These are phyloP conservation scores for Drosophila quadrilineata DNA, from an alignment of 1,140 invertebrate species.

Conservation along the genomic window DNA sequence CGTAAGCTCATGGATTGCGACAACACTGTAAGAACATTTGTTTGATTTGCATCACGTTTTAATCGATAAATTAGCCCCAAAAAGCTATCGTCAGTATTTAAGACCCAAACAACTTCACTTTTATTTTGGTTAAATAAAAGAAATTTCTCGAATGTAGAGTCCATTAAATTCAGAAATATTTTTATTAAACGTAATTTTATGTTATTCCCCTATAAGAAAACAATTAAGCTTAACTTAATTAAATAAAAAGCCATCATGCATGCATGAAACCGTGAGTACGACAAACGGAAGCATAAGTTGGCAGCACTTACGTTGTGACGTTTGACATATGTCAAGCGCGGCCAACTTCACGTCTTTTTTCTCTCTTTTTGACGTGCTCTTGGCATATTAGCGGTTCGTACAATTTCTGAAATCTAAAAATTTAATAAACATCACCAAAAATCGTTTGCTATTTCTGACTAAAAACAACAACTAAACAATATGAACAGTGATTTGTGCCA, in stretches of 20 bases:
- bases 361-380: slow-evolving; percentile 76
- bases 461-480: slow-evolving; percentile 2
- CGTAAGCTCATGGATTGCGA: not conserved
- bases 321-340: slow-evolving; percentile 28
- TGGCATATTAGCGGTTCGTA: slow-evolving; percentile 67
- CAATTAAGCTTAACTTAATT: not conserved
- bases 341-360: slow-evolving; percentile 61
- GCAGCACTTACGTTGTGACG: slow-evolving; percentile 13
- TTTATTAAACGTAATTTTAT: too few relatives aligned
- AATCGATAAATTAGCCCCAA: slow-evolving; percentile 15
- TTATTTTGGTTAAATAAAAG: too few relatives aligned
- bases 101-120: not conserved
- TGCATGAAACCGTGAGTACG: not conserved
- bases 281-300: slow-evolving; percentile 33
- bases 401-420: slow-evolving; percentile 48
- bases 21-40: slow-evolving; percentile 21
- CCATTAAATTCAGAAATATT: too few relatives aligned
- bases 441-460: slow-evolving; percentile 1
- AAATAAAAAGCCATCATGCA: not conserved
- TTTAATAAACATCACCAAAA: slow-evolving; percentile 33
- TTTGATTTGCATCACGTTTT: not conserved
- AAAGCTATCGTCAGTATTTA: not conserved
- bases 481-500: not conserved
- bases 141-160: too few relatives aligned
- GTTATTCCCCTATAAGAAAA: not conserved